Evolutionary conservation across 2,888 invertebrate species (phyloP).

Genomic region (Microplitis deprimator): DNA sequence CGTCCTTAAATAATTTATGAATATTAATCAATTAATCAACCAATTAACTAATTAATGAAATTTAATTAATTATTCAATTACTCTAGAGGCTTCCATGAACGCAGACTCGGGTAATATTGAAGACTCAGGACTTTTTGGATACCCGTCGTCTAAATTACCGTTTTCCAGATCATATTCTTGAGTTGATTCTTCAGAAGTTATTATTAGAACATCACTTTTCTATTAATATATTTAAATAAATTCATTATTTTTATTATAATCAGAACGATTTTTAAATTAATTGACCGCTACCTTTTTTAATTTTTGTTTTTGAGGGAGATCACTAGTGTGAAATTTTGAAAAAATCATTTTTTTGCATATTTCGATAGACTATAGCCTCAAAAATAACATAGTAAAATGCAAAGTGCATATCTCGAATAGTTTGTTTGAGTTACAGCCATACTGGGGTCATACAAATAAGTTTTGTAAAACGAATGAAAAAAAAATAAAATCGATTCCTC

Average conservation of each 20-base stretch:
- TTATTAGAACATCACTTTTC: constrained; percentile 65
- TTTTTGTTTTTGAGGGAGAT: no score
- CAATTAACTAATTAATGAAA: background rate
- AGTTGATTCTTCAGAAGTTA: constrained; percentile 54
- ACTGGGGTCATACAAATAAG: background rate
- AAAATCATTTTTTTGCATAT: no score
- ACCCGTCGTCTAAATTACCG: constrained; percentile 62
- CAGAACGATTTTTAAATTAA: background rate
- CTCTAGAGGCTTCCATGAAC: constrained; percentile 56
- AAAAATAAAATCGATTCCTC: background rate
- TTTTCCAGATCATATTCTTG: constrained; percentile 17
- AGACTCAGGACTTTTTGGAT: constrained; percentile 64
- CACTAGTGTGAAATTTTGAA: no score
- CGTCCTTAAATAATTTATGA: constrained; percentile 77
- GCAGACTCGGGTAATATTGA: constrained; percentile 61
- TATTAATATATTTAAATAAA: constrained; percentile 43
- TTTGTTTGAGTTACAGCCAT: no score
- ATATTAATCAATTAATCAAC: background rate
- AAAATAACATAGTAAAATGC: no score
- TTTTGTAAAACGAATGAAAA: background rate
- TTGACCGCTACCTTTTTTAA: no score
- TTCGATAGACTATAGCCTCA: no score
- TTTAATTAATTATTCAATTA: constrained; percentile 32
- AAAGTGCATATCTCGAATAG: no score
- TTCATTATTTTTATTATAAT: constrained; percentile 7